Base-by-base conservation (phyloP, 1,140 invertebrate species). In the Prorops nasuta region DNA sequence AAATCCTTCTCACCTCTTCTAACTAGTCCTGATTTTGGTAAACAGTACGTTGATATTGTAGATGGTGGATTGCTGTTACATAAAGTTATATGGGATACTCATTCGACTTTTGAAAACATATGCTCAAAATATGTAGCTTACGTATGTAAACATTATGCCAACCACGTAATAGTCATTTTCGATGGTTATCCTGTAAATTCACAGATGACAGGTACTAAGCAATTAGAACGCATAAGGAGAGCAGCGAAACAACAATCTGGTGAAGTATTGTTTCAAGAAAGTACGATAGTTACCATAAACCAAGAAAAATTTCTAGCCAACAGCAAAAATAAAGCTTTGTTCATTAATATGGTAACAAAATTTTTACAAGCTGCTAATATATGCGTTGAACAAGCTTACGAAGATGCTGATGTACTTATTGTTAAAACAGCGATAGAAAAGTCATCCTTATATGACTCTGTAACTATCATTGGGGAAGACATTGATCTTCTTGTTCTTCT, bases 281-380 rank as follows among this genome's bases (percentile, higher is more conserved):
- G 56, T 50, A 71, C 63, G 58, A 44, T 51, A 50, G 57, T 66
- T 37, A 56, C 60, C 56, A 52, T 70, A 48, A 60, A 48, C 19
- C 64, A 71, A 70, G 62, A 64, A 58, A 49, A 63, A 41, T 70
- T 69, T 62, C 63, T 69, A 54, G 54, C 59, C 38, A 71, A 72
- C 54, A 43, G 45, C 39, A 61, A 22, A 51, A 71, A 67, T 50
- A 69, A 65, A 60, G 49, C 35, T 19, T 58, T 56, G 51, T 21
- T 64, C 21, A 65, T 69, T 18, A 45, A 62, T 16, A 56, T 63
- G 55, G 42, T 65, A 47, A 43, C 44, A 55, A 55, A 58, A 44
- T 55, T 60, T 56, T 59, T 66, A 9, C 37, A 66, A 63, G 45
- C 55, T 58, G 60, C 51, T 51, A 60, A 58, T 54, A 60, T 66